Evolutionary conservation across 1,140 invertebrate species (phyloP), one percentile per base, ranked within the genome.

Genomic region (Drosophila pseudoobscura): DNA sequence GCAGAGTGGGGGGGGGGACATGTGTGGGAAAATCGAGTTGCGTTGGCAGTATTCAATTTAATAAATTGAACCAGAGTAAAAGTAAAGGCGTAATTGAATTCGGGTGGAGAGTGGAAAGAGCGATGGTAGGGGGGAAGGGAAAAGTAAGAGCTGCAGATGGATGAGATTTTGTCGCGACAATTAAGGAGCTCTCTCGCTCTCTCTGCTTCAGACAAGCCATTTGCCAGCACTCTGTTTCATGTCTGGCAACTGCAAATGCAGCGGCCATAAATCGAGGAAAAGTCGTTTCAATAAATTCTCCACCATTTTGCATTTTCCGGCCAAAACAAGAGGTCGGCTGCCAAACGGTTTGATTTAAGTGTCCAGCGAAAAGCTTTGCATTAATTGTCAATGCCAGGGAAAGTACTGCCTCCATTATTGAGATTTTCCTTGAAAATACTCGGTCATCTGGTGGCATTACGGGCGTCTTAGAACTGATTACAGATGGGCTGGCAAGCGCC

Each of bases 41-140:
- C 53, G 63, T 75, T 50, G 72, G 75, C 80, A 76, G 84, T 79
- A 84, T 84, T 84, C 80, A 84, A 84, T 84, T 84, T 84, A 76
- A 61, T 79, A 84, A 79, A 84, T 84, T 84, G 80, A 84, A 76
- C 55, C 61, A 84, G 84, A 83, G 80, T 68, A 70, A 53, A 68
- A 84, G 60, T 59, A 61, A 13, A 35, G 54, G 31, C 45, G 51
- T 66, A 75, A 75, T 75, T 75, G 61, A 75, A 54, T 75, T 75
- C 71, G 29, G 43, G 44, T 44, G n/a, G n/a, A 6, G 26, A 49
- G 49, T 54, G 59, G 71, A 11, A 39, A 39, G 35, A 39, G 13
- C n/a, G n/a, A n/a, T n/a, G n/a, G n/a, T n/a, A 2, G 29, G 8
- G 29, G 6, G 29, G 35, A 31, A 9, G 35, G 35, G 0, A 35